Evolutionary conservation across 92 coral and sea anemone genomes (phyloP).

Genomic region (Porites rus): DNA sequence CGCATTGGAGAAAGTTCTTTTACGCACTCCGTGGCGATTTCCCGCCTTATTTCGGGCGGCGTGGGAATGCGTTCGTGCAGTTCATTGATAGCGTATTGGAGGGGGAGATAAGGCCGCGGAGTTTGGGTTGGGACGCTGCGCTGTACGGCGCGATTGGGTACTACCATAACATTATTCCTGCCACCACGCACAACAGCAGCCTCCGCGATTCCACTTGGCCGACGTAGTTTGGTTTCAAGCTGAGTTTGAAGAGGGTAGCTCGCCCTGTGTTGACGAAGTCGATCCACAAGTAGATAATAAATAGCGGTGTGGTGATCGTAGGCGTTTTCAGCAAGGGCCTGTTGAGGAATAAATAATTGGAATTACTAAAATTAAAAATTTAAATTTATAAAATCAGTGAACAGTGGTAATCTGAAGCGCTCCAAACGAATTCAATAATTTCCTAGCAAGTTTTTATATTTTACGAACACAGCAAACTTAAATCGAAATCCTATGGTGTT

Average conservation of each 20-base stretch:
- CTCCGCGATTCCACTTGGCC: slow-evolving; percentile 99
- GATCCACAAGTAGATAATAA: slow-evolving; percentile 91
- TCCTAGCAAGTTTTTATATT: too few species aligned
- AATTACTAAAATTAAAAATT: not conserved
- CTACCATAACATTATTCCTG: slow-evolving; percentile 58
- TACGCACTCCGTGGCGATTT: slow-evolving; percentile 89
- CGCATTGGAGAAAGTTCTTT: slow-evolving; percentile 90
- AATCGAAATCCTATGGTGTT: too few species aligned
- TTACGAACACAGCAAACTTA: too few species aligned
- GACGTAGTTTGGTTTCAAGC: slow-evolving; percentile 89
- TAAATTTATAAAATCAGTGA: too few species aligned
- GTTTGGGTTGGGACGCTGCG: slow-evolving; percentile 81
- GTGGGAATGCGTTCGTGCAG: slow-evolving; percentile 94
- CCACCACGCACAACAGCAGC: slow-evolving; percentile 90
- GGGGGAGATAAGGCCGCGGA: slow-evolving; percentile 75
- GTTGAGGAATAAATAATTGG: slow-evolving; percentile 1
- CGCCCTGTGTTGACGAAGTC: slow-evolving; percentile 89
- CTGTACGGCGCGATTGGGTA: slow-evolving; percentile 62
- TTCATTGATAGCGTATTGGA: slow-evolving; percentile 92
- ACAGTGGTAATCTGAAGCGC: too few species aligned
- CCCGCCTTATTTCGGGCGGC: slow-evolving; percentile 97
- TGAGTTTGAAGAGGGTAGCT: slow-evolving; percentile 92
- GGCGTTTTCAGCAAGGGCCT: slow-evolving; percentile 91
- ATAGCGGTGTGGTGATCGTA: slow-evolving; percentile 99
- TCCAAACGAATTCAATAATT: too few species aligned